Base-by-base conservation (phyloP, 1,140 invertebrate species). In the Anthonomus grandis region DNA sequence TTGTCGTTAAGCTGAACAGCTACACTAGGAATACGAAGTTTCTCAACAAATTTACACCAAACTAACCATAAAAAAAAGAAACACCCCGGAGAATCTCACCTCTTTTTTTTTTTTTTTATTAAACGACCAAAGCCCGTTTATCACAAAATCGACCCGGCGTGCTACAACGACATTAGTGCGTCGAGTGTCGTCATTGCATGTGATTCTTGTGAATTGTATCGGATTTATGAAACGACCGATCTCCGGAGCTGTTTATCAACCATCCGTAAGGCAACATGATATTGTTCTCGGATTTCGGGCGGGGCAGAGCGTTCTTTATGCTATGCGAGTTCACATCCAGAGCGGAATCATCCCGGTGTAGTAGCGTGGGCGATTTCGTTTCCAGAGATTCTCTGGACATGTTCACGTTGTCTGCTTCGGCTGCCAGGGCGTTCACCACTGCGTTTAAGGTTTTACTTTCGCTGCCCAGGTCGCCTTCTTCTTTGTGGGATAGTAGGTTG, bases 371-470 rank as follows among this genome's bases (percentile, higher is more conserved):
- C 19, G 80, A 73, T 66, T 83, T 76, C 38, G 78, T n/a, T n/a
- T n/a, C 80, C 59, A 87, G 82, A 71, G 85, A 85, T 78, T 88
- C 86, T 60, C 87, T 84, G 47, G 85, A 86, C 61, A 84, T 79
- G 70, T 85, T 86, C 34, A 85, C 86, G 72, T 91, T 86, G 63
- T 90, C 89, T 51, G 89, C 90, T 73, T 93, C 90, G 51, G 90
- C 89, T 27, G 91, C 90, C 57, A 94, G 78, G 18, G 91, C 91
- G 74, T 91, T 93, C 52, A 94, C 91, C 58, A 94, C 90, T 22
- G 91, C 91, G 68, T 90, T 92, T 69, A 94, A 92, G 38, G 88
- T 90, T 77, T 92, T 92, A 69, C 88, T 89, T 75, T 93, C 90
- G 77, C 86, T 87, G 67, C 86, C 88, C 65, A 88, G 81, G 74